Conservation (phyloP, 2,888 invertebrate species). For the Clusia tigrina region DNA sequence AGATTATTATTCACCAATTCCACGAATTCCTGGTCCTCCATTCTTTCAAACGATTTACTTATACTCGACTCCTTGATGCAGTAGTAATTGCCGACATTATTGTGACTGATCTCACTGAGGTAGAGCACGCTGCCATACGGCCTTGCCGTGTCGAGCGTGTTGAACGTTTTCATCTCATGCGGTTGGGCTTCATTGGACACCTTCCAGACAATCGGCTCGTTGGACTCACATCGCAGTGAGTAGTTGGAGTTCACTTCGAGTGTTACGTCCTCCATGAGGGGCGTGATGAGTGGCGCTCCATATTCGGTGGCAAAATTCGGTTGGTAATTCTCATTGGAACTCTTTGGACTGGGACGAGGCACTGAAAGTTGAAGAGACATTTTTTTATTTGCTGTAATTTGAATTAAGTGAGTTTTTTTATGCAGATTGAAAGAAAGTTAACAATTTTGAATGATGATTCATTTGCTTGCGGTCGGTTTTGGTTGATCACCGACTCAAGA, state of each 20-base stretch:
- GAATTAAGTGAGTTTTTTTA: constrained; percentile 7
- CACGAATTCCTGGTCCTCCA: constrained; percentile 54
- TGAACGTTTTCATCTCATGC: constrained; percentile 29
- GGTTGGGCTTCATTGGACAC: constrained; percentile 1
- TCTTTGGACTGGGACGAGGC: constrained; percentile 45
- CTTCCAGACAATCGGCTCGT: constrained; percentile 63
- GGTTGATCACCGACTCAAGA: too few species aligned
- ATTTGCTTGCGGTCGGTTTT: too few species aligned
- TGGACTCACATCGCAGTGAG: constrained; percentile 65
- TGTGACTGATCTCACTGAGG: constrained; percentile 64
- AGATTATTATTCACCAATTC: constrained; percentile 56
- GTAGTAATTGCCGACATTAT: constrained; percentile 68
- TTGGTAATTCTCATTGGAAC: constrained; percentile 42
- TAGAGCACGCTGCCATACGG: constrained; percentile 66
- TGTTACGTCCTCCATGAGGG: constrained; percentile 54
- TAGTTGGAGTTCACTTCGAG: constrained; percentile 57
- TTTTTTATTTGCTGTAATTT: background rate
- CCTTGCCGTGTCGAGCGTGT: constrained; percentile 42
- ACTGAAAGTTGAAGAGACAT: constrained; percentile 40
- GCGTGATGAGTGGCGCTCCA: constrained; percentile 61
- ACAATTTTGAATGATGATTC: background rate
- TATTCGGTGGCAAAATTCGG: constrained; percentile 50
- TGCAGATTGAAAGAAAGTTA: background rate
- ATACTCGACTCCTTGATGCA: constrained; percentile 64
- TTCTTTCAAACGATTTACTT: constrained; percentile 32